Conservation (phyloP, 2,888 invertebrate genomes). For the Endotricha flammealis region DNA sequence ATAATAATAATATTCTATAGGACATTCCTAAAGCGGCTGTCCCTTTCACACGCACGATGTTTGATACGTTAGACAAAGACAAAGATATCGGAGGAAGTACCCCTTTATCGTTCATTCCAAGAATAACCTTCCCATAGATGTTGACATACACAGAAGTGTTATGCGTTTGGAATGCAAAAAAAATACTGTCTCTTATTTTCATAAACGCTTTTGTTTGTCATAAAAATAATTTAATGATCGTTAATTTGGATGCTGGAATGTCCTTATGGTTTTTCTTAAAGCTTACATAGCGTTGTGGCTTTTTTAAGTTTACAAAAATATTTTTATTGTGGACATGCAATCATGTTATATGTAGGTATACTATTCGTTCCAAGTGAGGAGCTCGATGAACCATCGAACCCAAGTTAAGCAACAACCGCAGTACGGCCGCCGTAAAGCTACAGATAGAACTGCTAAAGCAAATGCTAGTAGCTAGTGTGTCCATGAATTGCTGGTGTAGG, state of each 20-base stretch:
- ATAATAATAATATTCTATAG: slow-evolving; percentile 60
- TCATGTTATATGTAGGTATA: too few species aligned
- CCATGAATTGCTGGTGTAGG: too few species aligned
- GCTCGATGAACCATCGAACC: too few species aligned
- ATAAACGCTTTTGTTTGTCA: slow-evolving; percentile 24
- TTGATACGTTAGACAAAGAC: slow-evolving; percentile 30
- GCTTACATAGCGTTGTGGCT: too few species aligned
- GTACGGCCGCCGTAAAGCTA: too few species aligned
- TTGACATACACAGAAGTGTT: slow-evolving; percentile 41
- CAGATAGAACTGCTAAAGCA: too few species aligned
- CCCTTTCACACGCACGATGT: slow-evolving; percentile 24
- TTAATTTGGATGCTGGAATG: background rate
- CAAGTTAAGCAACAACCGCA: too few species aligned
- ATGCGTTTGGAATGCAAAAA: slow-evolving; percentile 54
- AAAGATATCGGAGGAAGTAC: slow-evolving; percentile 44
- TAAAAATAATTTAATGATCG: slow-evolving; percentile 19
- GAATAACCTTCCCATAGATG: slow-evolving; percentile 75
- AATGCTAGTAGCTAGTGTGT: too few species aligned
- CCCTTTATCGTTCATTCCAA: slow-evolving; percentile 69
- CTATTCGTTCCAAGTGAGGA: too few species aligned
- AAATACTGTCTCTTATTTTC: slow-evolving; percentile 36
- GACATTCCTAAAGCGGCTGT: slow-evolving; percentile 52
- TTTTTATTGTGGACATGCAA: too few species aligned
- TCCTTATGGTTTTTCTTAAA: too few species aligned
- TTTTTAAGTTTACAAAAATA: too few species aligned